Base-by-base conservation (phyloP, 2,797 vertebrate species). In the Propithecus perrieri region DNA sequence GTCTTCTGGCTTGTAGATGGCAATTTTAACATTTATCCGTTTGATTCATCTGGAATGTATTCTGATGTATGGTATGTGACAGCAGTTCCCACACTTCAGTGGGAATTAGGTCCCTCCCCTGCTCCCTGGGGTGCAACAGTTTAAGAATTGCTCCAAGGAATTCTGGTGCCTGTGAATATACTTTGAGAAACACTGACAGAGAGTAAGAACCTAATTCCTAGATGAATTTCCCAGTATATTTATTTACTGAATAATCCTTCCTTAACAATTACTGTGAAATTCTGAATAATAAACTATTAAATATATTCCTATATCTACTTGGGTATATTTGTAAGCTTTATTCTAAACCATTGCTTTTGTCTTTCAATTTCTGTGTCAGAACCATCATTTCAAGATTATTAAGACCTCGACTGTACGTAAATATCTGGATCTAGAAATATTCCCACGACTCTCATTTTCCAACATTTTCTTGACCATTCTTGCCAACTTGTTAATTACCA, bases 31-130 rank as follows among this genome's bases (percentile, higher is more conserved):
- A 18, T 76, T 38, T 50, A 83, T 69, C 33, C 35, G n/a, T 91
- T 69, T 41, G 33, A 76, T 13, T 91, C 79, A 87, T 65, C 75
- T 97, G 93, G 80, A 92, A 92, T 33, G 28, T 53, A 84, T 96
- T 96, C 83, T 72, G 75, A 86, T 72, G 18, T 48, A n/a, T 65
- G n/a, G 11, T 38, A 46, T 28, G 33, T 33, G 65, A 75, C 20
- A 80, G 30, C 0, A 3, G 30, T 85, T 85, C 53, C 75, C 76
- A 95, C n/a, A 43, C 30, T 65, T 75, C 17, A 43, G 41, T 28
- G 11, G n/a, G 28, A 85, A 89, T 43, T 79, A 61, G 12, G 13
- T 65, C 35, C 48, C 35, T 84, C 28, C 15, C 17, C 41, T 30
- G 7, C 0, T 67, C 17, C 2, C 17, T 33, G 12, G 38, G 11